Evolutionary conservation across 1,140 invertebrate species (phyloP).

Genomic region (Drosophila funebris): DNA sequence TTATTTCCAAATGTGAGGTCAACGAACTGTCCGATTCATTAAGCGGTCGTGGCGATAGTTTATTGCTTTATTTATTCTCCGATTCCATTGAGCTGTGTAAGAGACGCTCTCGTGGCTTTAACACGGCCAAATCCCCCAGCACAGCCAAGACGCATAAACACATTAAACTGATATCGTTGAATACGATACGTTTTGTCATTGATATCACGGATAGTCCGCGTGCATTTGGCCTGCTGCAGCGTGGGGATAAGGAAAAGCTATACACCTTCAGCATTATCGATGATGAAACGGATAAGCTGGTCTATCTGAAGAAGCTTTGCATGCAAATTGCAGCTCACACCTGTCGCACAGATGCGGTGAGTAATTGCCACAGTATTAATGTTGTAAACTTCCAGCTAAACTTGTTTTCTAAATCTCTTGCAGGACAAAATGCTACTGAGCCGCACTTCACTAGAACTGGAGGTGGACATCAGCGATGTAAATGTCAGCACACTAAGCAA

Average conservation of each 20-base stretch:
- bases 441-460: slow-evolving; percentile 90
- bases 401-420: neutral
- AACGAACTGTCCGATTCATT: slow-evolving; percentile 94
- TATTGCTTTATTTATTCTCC: slow-evolving; percentile 96
- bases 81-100: slow-evolving; percentile 97
- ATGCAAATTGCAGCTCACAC: slow-evolving; percentile 94
- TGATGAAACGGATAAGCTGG: slow-evolving; percentile 91
- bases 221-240: slow-evolving; percentile 93
- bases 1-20: slow-evolving; percentile 94
- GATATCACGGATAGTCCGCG: slow-evolving; percentile 93
- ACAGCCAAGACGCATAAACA: slow-evolving; percentile 94
- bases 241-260: slow-evolving; percentile 93
- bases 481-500: slow-evolving; percentile 93
- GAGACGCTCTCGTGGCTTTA: slow-evolving; percentile 91
- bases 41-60: slow-evolving; percentile 92
- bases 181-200: slow-evolving; percentile 94
- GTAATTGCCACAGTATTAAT: no score
- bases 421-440: slow-evolving; percentile 85
- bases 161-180: slow-evolving; percentile 93
- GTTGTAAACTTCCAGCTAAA: no score
- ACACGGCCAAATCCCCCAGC: slow-evolving; percentile 88
- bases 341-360: slow-evolving; percentile 92
- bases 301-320: slow-evolving; percentile 92
- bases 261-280: slow-evolving; percentile 94
- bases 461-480: slow-evolving; percentile 93